phyloP scores from a whole-genome alignment of 2,888 invertebrate species.

The Steinernema hermaphroditum region DNA sequence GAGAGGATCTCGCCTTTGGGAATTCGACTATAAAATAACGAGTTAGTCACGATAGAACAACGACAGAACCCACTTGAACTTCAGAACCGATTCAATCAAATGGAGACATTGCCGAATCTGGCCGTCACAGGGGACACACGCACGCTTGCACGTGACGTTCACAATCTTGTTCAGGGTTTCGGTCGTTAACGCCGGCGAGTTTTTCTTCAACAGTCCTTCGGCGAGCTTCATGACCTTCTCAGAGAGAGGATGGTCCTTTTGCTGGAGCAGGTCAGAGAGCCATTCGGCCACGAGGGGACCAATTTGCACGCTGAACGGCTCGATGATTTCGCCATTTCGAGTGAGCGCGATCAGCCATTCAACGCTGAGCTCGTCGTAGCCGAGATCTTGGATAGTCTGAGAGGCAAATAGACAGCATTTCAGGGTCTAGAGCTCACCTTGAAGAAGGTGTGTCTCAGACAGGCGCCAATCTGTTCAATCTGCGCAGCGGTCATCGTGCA shows the following conservation, averaged over 20 bases:
- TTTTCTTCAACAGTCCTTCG: neutral
- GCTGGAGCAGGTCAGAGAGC: slow-evolving; percentile 36
- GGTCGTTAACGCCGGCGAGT: neutral
- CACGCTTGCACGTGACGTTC: neutral
- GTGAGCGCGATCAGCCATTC: slow-evolving; percentile 46
- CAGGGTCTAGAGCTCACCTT: slow-evolving; percentile 36
- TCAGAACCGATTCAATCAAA: slow-evolving; percentile 38
- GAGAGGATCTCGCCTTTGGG: neutral
- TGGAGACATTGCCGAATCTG: slow-evolving; percentile 38
- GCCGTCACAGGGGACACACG: slow-evolving; percentile 33
- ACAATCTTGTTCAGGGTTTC: slow-evolving; percentile 22
- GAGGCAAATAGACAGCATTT: neutral
- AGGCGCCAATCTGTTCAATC: slow-evolving; percentile 48
- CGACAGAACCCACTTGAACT: slow-evolving; percentile 39
- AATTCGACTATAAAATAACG: neutral
- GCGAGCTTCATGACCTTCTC: slow-evolving; percentile 33
- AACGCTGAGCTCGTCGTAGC: slow-evolving; percentile 42
- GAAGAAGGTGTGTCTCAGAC: slow-evolving; percentile 49
- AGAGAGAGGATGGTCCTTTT: slow-evolving; percentile 35
- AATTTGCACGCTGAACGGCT: slow-evolving; percentile 34
- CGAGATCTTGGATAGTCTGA: slow-evolving; percentile 42
- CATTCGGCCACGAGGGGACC: slow-evolving; percentile 42
- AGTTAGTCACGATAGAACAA: neutral
- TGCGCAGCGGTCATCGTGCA: slow-evolving; percentile 48
- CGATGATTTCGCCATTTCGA: slow-evolving; percentile 40